Base-by-base conservation (phyloP, 2,797 vertebrate species). In the Mionectes olivaceus region DNA sequence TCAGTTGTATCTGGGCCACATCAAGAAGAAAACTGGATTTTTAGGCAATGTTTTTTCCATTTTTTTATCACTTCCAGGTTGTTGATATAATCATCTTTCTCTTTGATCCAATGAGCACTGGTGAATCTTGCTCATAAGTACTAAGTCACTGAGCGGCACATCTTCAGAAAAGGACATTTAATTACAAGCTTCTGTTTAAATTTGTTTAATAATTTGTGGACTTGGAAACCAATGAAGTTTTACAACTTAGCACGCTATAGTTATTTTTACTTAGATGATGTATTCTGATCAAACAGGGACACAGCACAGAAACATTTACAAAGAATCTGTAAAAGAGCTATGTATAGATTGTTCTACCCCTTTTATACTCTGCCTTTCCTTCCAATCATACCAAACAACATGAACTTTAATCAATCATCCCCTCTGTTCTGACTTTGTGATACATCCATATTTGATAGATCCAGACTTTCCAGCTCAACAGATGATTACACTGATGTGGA, bases 121-220 rank as follows among this genome's bases (percentile, higher is more conserved):
- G 18, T 1, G 11, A 77, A 86, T 71, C 25, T 32, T 83, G 23
- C 21, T 70, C 1, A 1, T 37, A 83, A 92, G 24, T 43, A 24
- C 28, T 80, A 55, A 83, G 61, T 46, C 25, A 41, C 35, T 75
- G 27, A 49, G 50, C 41, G 23, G 6, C 37, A 37, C 5, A 19
- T 82, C 63, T 75, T 84, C 59, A 76, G 78, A 69, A 91, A 64
- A 84, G 30, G 19, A 69, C n/a, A 53, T 13, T 83, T 87, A 68
- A 71, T 71, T 71, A 71, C 76, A 35, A 82, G 27, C 19, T 94
- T 84, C 69, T 78, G n/a, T 30, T 94, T 80, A 52, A 87, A 91
- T 82, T 28, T 73, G 8, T 32, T 24, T 19, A 47, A 25, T 84
- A 73, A 64, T n/a, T 74, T 79, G 25, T 56, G 68, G 60, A 14